These are phyloP conservation scores for Caenorhabditis sp. DNA, from an alignment of 2,888 invertebrate species.

Conservation along the genomic window DNA sequence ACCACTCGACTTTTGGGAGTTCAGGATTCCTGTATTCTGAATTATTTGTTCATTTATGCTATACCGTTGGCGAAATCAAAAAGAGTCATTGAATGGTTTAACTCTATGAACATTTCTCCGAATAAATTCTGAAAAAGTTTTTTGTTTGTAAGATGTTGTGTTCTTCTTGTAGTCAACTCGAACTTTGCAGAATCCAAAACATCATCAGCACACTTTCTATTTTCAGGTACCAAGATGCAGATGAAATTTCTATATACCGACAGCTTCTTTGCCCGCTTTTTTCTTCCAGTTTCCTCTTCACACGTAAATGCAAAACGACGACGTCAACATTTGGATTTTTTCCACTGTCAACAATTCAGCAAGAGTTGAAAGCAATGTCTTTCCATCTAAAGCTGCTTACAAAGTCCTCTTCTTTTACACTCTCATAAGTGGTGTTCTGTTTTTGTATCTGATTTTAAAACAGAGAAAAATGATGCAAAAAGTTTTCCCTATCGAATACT, in stretches of 20 bases:
- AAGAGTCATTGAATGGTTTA: not conserved
- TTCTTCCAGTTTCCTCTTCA: too few relatives aligned
- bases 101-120: not conserved
- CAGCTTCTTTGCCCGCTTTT: too few relatives aligned
- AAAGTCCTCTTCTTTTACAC: not conserved
- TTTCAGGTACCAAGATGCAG: too few relatives aligned
- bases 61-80: not conserved
- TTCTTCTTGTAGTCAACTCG: too few relatives aligned
- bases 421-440: not conserved
- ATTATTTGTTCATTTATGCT: slow-evolving; percentile 32
- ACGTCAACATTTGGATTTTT: not conserved
- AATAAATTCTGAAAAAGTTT: not conserved
- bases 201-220: too few relatives aligned
- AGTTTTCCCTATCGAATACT: not conserved
- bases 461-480: not conserved
- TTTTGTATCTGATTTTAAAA: not conserved
- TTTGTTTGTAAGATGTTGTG: too few relatives aligned
- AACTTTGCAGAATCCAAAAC: too few relatives aligned
- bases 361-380: not conserved
- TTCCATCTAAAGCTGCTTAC: not conserved
- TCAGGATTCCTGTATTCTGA: slow-evolving; percentile 29
- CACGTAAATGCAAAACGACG: too few relatives aligned
- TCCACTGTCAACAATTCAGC: not conserved
- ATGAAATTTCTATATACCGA: too few relatives aligned
- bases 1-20: slow-evolving; percentile 20